Evolutionary conservation across 2,797 vertebrate species (phyloP), one percentile per base, ranked within the genome.

Genomic region (Rhinophrynus dorsalis): DNA sequence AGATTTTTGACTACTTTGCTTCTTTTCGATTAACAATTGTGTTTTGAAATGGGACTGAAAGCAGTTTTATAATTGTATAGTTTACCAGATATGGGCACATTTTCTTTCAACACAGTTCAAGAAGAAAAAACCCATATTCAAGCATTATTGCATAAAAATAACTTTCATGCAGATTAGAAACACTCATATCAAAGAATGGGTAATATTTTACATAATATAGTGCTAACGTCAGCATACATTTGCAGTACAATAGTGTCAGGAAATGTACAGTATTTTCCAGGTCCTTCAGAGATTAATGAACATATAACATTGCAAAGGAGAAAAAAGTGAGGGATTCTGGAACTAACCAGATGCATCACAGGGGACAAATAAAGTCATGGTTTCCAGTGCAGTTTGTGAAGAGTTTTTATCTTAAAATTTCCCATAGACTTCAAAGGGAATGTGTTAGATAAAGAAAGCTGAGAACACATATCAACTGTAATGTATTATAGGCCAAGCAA

Each of bases 1-100:
- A 72, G 33, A 17, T 17, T 70, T 20, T 55, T 72, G 62, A 66
- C 69, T 73, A 58, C 35, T 73, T 65, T 59, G 69, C 44, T 81
- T 40, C 54, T 73, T 73, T 73, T 52, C 45, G 44, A 66, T 66
- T 73, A 66, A 59, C 62, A 54, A 58, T 66, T 66, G 69, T 30
- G 45, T 66, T 44, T 61, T 66, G 69, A 55, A 73, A 73, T 45
- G 45, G 48, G 54, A 24, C 61, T 73, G 45, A 65, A 65, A 58
- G 69, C 26, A 44, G 44, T 59, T 66, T 30, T 48, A 66, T 59
- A 73, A 66, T 66, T 66, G 63, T 73, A 57, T 60, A 52, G 45
- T 59, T 42, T 58, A 20, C 35, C 59, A 72, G 52, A 72, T 60
- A 73, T 45, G 55, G 62, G 32, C 33, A 30, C 45, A n/a, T 52